phyloP scores from a whole-genome alignment of 2,888 invertebrate genomes.

The Epirrhoe alternata region DNA sequence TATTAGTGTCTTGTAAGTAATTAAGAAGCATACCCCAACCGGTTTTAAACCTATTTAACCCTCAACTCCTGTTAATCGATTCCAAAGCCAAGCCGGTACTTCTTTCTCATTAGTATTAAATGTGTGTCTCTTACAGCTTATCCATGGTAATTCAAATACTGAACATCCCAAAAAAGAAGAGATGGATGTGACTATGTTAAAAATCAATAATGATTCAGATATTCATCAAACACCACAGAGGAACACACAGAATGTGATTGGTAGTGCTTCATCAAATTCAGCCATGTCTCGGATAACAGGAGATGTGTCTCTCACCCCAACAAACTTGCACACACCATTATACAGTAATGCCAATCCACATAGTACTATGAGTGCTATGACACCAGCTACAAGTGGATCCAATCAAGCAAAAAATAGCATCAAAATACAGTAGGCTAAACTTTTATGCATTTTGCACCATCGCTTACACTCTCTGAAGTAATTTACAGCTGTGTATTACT shows the following conservation, averaged over 20 bases:
- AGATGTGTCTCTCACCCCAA: conserved; percentile 75
- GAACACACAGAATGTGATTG: conserved; percentile 10
- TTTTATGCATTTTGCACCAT: background rate
- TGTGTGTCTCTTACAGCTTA: conserved; percentile 6
- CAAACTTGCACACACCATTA: conserved; percentile 72
- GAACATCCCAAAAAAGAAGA: conserved; percentile 21
- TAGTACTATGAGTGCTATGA: conserved; percentile 80
- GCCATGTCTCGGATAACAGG: conserved; percentile 48
- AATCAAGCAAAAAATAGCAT: conserved; percentile 86
- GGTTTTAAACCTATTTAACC: too few relatives aligned
- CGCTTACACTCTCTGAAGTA: too few relatives aligned
- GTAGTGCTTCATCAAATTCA: conserved; percentile 22
- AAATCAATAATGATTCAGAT: conserved; percentile 18
- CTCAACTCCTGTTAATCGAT: too few relatives aligned
- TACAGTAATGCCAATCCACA: conserved; percentile 77
- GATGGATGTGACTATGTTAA: conserved; percentile 15
- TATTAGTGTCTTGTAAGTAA: too few relatives aligned
- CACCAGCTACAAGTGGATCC: conserved; percentile 81
- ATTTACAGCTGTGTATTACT: too few relatives aligned
- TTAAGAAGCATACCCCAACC: too few relatives aligned
- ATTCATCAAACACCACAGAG: conserved; percentile 29
- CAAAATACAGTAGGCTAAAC: conserved; percentile 83
- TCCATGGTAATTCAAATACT: conserved; percentile 3
- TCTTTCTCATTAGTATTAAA: background rate
- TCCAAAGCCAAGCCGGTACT: too few relatives aligned